Percentiles rank a stretch among this genome's conserved stretches.
Conservation (phyloP, 2,888 invertebrate species). For the Leptinotarsa haldemani region DNA sequence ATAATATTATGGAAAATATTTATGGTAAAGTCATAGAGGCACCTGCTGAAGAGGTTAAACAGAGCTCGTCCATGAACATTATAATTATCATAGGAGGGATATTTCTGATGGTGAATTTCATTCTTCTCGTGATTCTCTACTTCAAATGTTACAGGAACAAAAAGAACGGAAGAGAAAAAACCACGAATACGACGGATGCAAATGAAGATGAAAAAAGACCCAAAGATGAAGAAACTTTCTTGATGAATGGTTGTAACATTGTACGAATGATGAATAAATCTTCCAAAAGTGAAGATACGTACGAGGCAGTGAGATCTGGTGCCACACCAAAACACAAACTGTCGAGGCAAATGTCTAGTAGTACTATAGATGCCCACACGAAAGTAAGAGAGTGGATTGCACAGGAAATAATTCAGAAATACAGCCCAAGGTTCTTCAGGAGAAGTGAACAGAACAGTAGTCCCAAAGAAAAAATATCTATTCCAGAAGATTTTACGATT, state of each 20-base stretch:
- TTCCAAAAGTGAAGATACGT: slow-evolving; percentile 67
- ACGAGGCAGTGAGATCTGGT: slow-evolving; percentile 69
- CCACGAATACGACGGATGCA: slow-evolving; percentile 53
- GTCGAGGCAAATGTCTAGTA: slow-evolving; percentile 79
- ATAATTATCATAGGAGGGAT: slow-evolving; percentile 75
- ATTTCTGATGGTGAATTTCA: slow-evolving; percentile 79
- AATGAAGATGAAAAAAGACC: slow-evolving; percentile 53
- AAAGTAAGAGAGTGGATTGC: slow-evolving; percentile 91
- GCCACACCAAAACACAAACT: slow-evolving; percentile 74
- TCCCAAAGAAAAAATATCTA: slow-evolving; percentile 51
- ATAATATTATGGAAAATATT: slow-evolving; percentile 47
- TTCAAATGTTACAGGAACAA: slow-evolving; percentile 73
- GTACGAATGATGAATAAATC: slow-evolving; percentile 69
- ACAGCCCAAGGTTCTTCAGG: slow-evolving; percentile 75
- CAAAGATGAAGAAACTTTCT: slow-evolving; percentile 66
- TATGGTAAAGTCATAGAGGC: slow-evolving; percentile 63
- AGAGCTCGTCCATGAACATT: slow-evolving; percentile 69
- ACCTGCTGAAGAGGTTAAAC: slow-evolving; percentile 59
- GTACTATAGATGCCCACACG: slow-evolving; percentile 86
- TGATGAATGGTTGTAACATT: slow-evolving; percentile 69
- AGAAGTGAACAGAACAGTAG: slow-evolving; percentile 64
- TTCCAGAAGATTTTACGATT: slow-evolving; percentile 54
- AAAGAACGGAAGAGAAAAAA: slow-evolving; percentile 68
- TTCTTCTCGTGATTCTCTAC: slow-evolving; percentile 76
- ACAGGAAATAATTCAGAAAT: slow-evolving; percentile 80